Evolutionary conservation across 2,888 invertebrate genomes (phyloP), one percentile per base, ranked within the genome.

Genomic region (Sinopyrophorus schimmeli): DNA sequence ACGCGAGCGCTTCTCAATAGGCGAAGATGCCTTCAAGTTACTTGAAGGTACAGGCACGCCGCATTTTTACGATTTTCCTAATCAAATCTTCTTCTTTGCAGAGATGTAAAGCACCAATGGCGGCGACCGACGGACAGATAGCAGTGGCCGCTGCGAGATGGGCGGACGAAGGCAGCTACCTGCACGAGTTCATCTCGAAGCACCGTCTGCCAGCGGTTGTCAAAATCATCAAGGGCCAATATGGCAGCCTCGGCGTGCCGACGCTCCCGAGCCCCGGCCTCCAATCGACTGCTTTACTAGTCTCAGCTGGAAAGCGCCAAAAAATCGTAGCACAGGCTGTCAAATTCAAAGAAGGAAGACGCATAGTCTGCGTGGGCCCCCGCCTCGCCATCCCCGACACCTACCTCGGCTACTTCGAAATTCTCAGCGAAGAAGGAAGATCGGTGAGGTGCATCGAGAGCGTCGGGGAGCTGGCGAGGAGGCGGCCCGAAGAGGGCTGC

Each of bases 151-250:
- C 90, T 59, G 87, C 89, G 50, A 81, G 87, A 62, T 82, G 82
- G 82, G 79, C 82, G 47, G 87, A 87, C 68, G 87, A 87, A 65
- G 85, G 84, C 43, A 80, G 79, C 63, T 86, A 87, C 70, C 80
- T 87, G 27, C 78, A 85, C 46, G 86, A 88, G 69, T 86, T 85
- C 70, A 85, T 86, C 63, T 52, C 67, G 10, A 88, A 87, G 69
- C 81, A 87, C 66, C 81, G 84, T 46, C 72, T 88, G 50, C 95
- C 95, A 7, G 86, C 85, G 61, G 86, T 94, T 60, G 90, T 92
- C 47, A 92, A 92, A 74, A 89, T 95, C 67, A 88, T 91, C 64
- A 93, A 94, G 74, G 95, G 96, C 56, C 93, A 94, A 72, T 95
- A 94, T 76, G 87, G 89, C 58, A 89, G 89, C 46, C 80, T 96